Evolutionary conservation across 2,797 vertebrate species (phyloP).

Genomic region (Pipistrellus pipistrellus): DNA sequence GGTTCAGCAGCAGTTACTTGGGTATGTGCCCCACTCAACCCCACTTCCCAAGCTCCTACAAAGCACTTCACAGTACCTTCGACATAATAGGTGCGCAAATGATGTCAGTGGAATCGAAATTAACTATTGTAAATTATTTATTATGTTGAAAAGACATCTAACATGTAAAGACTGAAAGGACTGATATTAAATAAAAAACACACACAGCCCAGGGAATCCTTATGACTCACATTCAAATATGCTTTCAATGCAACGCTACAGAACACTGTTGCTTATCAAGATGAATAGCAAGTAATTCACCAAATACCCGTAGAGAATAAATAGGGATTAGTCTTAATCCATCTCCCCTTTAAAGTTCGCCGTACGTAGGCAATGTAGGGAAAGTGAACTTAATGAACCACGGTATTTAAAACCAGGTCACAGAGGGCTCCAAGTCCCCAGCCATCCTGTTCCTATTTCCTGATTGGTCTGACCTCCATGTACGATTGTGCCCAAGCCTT

Average conservation of each 20-base stretch:
- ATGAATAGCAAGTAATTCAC: conserved; percentile 46
- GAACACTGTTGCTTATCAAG: not conserved
- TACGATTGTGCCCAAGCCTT: conserved; percentile 46
- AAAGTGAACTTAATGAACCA: conserved; percentile 74
- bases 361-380: conserved; percentile 32
- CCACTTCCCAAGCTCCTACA: conserved; percentile 15
- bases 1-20: conserved; percentile 2
- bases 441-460: conserved; percentile 74
- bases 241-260: conserved; percentile 5
- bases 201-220: not conserved
- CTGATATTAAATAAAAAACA: not conserved
- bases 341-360: conserved; percentile 56
- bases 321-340: not conserved
- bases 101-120: conserved; percentile 35
- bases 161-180: not conserved
- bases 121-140: conserved; percentile 32
- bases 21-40: not conserved
- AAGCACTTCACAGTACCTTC: not conserved
- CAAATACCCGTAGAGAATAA: not conserved
- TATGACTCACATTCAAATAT: not conserved
- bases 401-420: conserved; percentile 81
- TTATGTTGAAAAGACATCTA: conserved; percentile 38
- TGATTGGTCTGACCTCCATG: conserved; percentile 74
- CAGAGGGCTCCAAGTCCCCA: conserved; percentile 70
- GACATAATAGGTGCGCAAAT: not conserved